Evolutionary conservation across 2,797 vertebrate genomes (phyloP).

Genomic region (Dryobates pubescens): DNA sequence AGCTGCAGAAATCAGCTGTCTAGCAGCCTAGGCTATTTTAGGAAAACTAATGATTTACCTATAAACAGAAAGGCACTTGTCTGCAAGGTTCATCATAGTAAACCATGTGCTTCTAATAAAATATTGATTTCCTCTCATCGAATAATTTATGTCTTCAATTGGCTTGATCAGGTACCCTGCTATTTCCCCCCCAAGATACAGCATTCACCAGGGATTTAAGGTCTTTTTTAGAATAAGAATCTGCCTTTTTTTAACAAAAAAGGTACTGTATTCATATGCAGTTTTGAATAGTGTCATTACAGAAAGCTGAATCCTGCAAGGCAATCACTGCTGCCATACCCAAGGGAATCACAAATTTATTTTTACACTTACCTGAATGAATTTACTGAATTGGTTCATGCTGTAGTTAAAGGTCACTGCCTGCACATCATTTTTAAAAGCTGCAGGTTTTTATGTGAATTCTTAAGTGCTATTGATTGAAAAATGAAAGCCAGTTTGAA

Average conservation of each 20-base stretch:
- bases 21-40: constrained; percentile 6
- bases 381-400: neutral
- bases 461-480: neutral
- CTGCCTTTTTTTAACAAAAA: neutral
- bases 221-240: neutral
- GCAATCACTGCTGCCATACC: neutral
- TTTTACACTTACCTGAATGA: constrained; percentile 5
- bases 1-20: neutral
- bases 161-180: neutral
- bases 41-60: constrained; percentile 36
- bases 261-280: neutral
- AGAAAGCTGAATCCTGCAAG: neutral
- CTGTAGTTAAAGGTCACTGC: neutral
- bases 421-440: neutral
- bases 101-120: constrained; percentile 13
- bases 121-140: constrained; percentile 15
- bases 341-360: neutral
- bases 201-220: neutral
- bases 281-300: neutral
- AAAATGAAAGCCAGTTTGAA: neutral
- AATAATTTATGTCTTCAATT: constrained; percentile 16
- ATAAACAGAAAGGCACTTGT: neutral
- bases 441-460: neutral
- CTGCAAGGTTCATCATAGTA: neutral
- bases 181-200: constrained; percentile 2